Percentiles rank a stretch among this genome's conserved stretches.
phyloP scores from a whole-genome alignment of 2,113 vertebrate species.

The Calidris pygmaea region DNA sequence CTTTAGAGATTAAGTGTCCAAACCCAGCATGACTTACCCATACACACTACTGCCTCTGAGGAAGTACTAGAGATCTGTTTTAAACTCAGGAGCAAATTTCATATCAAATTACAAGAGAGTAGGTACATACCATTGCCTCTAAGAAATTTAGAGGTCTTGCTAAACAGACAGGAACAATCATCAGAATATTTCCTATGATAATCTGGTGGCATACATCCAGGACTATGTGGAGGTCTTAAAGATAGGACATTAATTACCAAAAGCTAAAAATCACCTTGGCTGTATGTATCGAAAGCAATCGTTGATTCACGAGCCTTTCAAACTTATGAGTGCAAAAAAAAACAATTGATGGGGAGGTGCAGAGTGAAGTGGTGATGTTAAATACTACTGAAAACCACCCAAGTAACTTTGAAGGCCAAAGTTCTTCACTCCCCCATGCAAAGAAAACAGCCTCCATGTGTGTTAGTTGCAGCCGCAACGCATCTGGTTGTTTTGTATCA shows the following conservation, averaged over 20 bases:
- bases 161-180: background rate
- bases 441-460: background rate
- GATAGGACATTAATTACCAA: background rate
- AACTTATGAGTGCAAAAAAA: background rate
- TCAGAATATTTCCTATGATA: background rate
- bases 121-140: background rate
- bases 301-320: background rate
- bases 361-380: background rate
- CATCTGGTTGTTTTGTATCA: background rate
- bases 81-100: background rate
- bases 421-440: background rate
- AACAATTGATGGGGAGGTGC: background rate
- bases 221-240: background rate
- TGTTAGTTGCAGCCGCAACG: background rate
- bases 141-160: background rate
- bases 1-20: background rate
- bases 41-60: background rate
- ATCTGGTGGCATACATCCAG: background rate
- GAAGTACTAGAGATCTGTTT: background rate
- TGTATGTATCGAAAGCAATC: background rate
- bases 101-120: background rate
- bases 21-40: background rate
- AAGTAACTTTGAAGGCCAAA: background rate
- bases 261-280: background rate
- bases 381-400: background rate